Percentiles rank a stretch among this genome's conserved stretches.
phyloP scores from a whole-genome alignment of 30 jellyfish, hydroid and myxozoan species.

The Aurelia aurita complex sp. Pacific region DNA sequence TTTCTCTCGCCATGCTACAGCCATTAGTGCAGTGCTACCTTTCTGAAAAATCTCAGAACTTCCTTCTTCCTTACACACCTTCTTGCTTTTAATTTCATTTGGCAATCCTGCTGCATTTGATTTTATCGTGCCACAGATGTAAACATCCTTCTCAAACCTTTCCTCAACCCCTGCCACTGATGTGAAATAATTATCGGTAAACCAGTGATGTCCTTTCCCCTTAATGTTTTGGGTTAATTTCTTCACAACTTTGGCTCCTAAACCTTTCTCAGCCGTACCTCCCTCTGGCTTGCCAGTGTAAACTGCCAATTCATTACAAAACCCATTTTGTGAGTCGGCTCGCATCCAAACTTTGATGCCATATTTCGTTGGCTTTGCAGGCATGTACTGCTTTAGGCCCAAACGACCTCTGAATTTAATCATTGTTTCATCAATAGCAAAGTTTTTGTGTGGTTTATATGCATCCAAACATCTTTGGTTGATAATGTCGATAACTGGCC shows the following conservation, averaged over 20 bases:
- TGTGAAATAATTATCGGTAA: slow-evolving; percentile 18
- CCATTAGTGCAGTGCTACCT: not conserved
- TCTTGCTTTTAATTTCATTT: not conserved
- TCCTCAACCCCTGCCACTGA: slow-evolving; percentile 25
- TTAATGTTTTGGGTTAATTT: not conserved
- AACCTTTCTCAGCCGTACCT: not conserved
- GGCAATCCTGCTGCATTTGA: not conserved
- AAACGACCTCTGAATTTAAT: not conserved
- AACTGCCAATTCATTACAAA: slow-evolving; percentile 3
- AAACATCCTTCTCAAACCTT: not conserved
- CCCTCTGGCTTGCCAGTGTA: slow-evolving; percentile 4
- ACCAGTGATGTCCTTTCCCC: not conserved
- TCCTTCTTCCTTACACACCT: not conserved
- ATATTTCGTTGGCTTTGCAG: slow-evolving; percentile 21
- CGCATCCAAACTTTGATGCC: slow-evolving; percentile 17
- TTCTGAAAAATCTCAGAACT: not conserved
- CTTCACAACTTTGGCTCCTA: not conserved
- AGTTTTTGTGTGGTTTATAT: slow-evolving; percentile 2
- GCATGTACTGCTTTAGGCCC: slow-evolving; percentile 22
- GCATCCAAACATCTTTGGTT: not conserved
- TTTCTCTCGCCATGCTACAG: slow-evolving; percentile 1
- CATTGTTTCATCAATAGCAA: slow-evolving; percentile 28
- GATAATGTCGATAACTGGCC: slow-evolving; percentile 14
- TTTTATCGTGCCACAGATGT: slow-evolving; percentile 1
- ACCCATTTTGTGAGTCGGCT: slow-evolving; percentile 10